Percentiles rank a stretch among this genome's conserved stretches.
Evolutionary conservation across 2,797 vertebrate species (phyloP).

Genomic region (Phoxinus dragarum): DNA sequence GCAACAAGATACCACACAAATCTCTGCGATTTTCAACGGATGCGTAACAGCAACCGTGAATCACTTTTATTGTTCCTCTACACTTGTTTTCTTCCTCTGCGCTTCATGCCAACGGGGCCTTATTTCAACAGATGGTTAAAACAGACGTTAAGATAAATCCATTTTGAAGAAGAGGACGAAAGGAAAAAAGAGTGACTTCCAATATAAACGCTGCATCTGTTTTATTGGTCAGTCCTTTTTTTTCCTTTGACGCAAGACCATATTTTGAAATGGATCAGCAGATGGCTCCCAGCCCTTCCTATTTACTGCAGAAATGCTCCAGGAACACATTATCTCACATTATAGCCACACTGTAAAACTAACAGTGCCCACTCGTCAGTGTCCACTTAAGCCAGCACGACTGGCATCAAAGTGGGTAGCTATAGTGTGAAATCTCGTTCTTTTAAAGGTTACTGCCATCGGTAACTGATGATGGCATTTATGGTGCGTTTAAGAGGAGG

Average conservation of each 20-base stretch:
- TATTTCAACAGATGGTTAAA: constrained; percentile 80
- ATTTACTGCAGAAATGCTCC: constrained; percentile 40
- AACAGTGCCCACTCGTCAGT: constrained; percentile 38
- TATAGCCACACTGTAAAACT: constrained; percentile 38
- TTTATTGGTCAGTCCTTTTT: constrained; percentile 68
- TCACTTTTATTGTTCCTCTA: constrained; percentile 77
- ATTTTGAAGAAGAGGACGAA: constrained; percentile 57
- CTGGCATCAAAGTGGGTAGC: constrained; percentile 25
- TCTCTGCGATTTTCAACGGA: constrained; percentile 66
- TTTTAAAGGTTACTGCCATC: constrained; percentile 31
- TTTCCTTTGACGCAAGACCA: constrained; percentile 45
- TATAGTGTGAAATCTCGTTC: constrained; percentile 27
- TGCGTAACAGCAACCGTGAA: constrained; percentile 70
- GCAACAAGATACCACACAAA: constrained; percentile 71
- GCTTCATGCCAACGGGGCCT: constrained; percentile 61
- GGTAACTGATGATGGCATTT: constrained; percentile 41
- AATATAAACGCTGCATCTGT: constrained; percentile 72
- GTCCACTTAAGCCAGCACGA: constrained; percentile 28
- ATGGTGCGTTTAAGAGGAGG: constrained; percentile 20
- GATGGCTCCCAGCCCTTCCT: constrained; percentile 46
- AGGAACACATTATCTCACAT: constrained; percentile 18
- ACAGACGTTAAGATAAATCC: constrained; percentile 76
- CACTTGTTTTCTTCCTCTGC: constrained; percentile 65
- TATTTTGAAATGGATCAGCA: constrained; percentile 53
- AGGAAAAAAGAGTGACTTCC: constrained; percentile 54